Evolutionary conservation across 2,888 invertebrate genomes (phyloP).

Genomic region (Girardia tigrina): DNA sequence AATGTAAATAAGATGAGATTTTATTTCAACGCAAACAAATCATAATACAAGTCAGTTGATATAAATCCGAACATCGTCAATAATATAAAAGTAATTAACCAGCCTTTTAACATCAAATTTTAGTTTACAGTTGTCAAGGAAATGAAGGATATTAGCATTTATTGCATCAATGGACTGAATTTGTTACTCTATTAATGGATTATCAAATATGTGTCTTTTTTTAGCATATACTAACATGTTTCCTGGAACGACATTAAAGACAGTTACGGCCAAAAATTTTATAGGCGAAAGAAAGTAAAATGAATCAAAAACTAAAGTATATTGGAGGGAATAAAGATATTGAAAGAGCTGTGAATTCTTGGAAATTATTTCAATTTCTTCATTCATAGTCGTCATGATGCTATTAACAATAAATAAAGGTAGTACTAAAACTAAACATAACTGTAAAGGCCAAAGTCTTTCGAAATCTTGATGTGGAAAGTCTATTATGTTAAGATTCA

Average conservation of each 20-base stretch:
- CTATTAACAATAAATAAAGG: not conserved
- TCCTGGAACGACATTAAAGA: not conserved
- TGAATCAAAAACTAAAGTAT: not conserved
- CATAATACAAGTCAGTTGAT: too few species aligned
- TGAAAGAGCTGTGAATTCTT: not conserved
- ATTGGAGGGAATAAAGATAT: conserved; percentile 11
- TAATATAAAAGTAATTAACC: too few species aligned
- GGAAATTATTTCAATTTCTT: not conserved
- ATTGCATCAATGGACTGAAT: too few species aligned
- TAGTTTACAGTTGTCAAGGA: too few species aligned
- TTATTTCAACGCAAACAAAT: too few species aligned
- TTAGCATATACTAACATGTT: conserved; percentile 2
- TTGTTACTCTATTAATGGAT: too few species aligned
- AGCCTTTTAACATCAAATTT: too few species aligned
- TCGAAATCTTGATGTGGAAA: not conserved
- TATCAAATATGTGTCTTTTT: not conserved
- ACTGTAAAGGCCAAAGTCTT: not conserved
- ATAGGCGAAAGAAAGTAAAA: not conserved
- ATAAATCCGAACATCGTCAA: too few species aligned
- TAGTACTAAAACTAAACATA: not conserved
- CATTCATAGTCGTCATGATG: conserved; percentile 9
- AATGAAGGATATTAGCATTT: too few species aligned
- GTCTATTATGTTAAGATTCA: not conserved
- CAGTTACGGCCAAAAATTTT: not conserved
- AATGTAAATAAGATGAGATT: too few species aligned